Evolutionary conservation across 2,888 invertebrate genomes (phyloP).

Genomic region (Vandiemenella viatica): DNA sequence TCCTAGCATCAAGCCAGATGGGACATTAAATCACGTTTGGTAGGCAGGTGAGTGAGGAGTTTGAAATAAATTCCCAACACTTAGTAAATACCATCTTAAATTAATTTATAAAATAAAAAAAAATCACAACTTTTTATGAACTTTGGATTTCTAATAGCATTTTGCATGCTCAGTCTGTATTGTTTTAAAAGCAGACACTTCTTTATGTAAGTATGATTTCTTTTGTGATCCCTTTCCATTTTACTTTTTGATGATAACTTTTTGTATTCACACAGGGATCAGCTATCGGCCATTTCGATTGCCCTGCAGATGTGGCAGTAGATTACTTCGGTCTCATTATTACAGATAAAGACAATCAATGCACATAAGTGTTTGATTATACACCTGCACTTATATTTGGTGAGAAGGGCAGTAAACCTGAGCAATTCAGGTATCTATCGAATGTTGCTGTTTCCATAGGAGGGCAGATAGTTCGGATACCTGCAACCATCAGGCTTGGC

Average conservation of each 20-base stretch:
- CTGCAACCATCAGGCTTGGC: slow-evolving; percentile 77
- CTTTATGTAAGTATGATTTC: too few species aligned
- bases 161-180: too few species aligned
- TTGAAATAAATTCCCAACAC: too few species aligned
- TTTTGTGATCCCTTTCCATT: too few species aligned
- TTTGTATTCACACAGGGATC: slow-evolving; percentile 63
- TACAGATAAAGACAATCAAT: slow-evolving; percentile 92
- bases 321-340: slow-evolving; percentile 66
- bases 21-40: slow-evolving; percentile 61
- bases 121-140: too few species aligned
- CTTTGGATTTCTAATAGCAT: too few species aligned
- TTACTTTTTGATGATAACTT: too few species aligned
- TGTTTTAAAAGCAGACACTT: too few species aligned
- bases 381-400: slow-evolving; percentile 73
- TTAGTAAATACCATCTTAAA: too few species aligned
- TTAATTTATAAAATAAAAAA: too few species aligned
- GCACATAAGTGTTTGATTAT: slow-evolving; percentile 79
- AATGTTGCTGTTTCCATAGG: slow-evolving; percentile 75
- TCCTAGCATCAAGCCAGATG: slow-evolving; percentile 56
- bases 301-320: slow-evolving; percentile 81
- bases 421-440: slow-evolving; percentile 95
- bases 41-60: too few species aligned
- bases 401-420: slow-evolving; percentile 69
- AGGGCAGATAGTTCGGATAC: slow-evolving; percentile 84
- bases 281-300: slow-evolving; percentile 73